Evolutionary conservation across 1,140 invertebrate species (phyloP).

Genomic region (Ctenoplectra terminalis): DNA sequence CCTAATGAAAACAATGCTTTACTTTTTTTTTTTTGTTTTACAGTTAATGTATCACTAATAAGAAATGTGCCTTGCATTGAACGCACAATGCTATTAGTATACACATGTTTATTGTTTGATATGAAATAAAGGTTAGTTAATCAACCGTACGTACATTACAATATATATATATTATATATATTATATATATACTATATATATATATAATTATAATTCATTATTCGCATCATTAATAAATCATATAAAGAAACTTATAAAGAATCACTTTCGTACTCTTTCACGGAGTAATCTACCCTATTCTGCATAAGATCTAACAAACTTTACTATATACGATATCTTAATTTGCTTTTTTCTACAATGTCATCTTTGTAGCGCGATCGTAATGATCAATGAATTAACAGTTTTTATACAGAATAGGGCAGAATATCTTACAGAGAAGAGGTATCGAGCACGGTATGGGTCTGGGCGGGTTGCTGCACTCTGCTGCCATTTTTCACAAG

Average conservation of each 20-base stretch:
- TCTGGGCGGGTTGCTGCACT: conserved; percentile 63
- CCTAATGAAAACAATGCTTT: conserved; percentile 23
- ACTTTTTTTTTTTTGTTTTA: conserved; percentile 46
- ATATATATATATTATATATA: conserved; percentile 54
- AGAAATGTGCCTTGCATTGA: conserved; percentile 66
- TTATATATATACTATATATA: conserved; percentile 37
- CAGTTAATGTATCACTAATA: conserved; percentile 54
- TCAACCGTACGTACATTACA: conserved; percentile 73
- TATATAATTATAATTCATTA: conserved; percentile 57
- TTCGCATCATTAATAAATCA: conserved; percentile 71
- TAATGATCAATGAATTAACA: conserved; percentile 47
- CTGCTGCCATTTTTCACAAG: conserved; percentile 70
- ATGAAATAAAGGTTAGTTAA: conserved; percentile 79
- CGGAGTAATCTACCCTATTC: conserved; percentile 61
- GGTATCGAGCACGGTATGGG: conserved; percentile 68
- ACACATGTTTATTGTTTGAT: conserved; percentile 79
- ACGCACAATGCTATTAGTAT: conserved; percentile 72
- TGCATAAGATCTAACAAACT: conserved; percentile 50
- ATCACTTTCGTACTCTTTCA: conserved; percentile 56
- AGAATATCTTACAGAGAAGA: conserved; percentile 71
- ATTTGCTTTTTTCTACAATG: conserved; percentile 44
- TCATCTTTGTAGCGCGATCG: conserved; percentile 30
- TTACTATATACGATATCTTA: conserved; percentile 40
- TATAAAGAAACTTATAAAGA: conserved; percentile 69
- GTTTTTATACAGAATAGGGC: conserved; percentile 70